Percentiles rank a stretch among this genome's conserved stretches.
These are phyloP conservation scores for Lasiurus cinereus DNA, from an alignment of 2,113 vertebrate species.

Conservation along the genomic window DNA sequence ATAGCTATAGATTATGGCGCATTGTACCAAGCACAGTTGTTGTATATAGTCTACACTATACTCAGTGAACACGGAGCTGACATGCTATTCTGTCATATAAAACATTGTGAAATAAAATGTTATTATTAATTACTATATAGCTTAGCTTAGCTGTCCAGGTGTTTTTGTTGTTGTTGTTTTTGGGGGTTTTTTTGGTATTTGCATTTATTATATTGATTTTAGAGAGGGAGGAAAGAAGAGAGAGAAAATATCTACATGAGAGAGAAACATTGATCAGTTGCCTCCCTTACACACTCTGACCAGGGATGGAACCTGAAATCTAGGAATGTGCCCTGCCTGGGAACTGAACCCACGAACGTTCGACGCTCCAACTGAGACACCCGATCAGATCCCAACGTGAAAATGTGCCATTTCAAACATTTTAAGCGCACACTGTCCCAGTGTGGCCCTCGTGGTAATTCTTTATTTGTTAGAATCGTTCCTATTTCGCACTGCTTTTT, in stretches of 20 bases:
- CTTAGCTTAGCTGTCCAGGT: background rate
- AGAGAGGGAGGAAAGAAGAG: too few species aligned
- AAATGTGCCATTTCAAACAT: background rate
- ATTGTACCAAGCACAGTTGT: background rate
- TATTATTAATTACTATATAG: background rate
- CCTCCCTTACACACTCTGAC: background rate
- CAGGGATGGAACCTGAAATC: background rate
- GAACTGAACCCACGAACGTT: background rate
- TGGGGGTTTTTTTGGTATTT: background rate
- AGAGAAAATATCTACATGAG: background rate
- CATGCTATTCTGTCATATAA: background rate
- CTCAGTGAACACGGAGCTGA: background rate
- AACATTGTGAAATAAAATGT: constrained; percentile 18
- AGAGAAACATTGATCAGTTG: background rate
- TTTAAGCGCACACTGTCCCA: background rate
- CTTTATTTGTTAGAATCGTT: background rate
- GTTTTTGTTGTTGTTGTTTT: too few species aligned
- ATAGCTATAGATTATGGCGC: background rate
- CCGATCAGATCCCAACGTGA: background rate
- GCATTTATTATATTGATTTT: background rate
- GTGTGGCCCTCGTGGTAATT: background rate
- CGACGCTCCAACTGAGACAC: background rate
- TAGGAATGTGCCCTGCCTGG: background rate
- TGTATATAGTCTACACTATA: background rate
- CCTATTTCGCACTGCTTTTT: background rate